Evolutionary conservation across 1,140 invertebrate species (phyloP).

Genomic region (Lordiphosa stackelbergi): DNA sequence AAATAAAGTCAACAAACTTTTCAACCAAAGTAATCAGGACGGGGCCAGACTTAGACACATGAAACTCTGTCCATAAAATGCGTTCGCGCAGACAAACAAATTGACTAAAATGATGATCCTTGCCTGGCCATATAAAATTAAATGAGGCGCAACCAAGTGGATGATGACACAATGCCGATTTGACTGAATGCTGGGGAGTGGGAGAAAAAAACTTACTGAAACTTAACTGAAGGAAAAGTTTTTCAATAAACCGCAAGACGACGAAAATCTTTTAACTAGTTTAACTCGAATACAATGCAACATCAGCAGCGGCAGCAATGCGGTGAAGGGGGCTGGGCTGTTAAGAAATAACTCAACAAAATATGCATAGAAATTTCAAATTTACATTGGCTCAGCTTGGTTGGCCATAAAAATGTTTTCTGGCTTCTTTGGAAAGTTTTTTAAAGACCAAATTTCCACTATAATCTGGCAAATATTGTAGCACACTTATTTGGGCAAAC

Average conservation of each 20-base stretch:
- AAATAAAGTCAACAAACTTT: too few relatives aligned
- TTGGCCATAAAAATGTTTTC: slow-evolving; percentile 4
- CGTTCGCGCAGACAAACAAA: slow-evolving; percentile 56
- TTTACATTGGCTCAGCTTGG: slow-evolving; percentile 32
- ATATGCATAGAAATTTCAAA: slow-evolving; percentile 68
- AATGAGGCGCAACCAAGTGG: slow-evolving; percentile 54
- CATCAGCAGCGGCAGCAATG: slow-evolving; percentile 4
- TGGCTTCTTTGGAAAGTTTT: too few relatives aligned
- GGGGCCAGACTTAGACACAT: background rate
- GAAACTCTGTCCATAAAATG: slow-evolving; percentile 30
- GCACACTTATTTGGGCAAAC: slow-evolving; percentile 20
- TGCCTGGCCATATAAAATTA: slow-evolving; percentile 48
- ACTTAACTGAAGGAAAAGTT: slow-evolving; percentile 53
- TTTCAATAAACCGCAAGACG: slow-evolving; percentile 66
- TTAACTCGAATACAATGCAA: slow-evolving; percentile 56
- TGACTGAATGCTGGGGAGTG: background rate
- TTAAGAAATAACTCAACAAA: slow-evolving; percentile 50
- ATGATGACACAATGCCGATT: slow-evolving; percentile 20
- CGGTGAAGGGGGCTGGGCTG: background rate
- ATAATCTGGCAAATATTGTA: slow-evolving; percentile 42
- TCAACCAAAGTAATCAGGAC: too few relatives aligned
- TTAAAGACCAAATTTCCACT: slow-evolving; percentile 3
- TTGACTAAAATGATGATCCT: slow-evolving; percentile 53
- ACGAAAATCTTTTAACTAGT: slow-evolving; percentile 68
- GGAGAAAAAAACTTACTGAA: slow-evolving; percentile 31